Conservation (phyloP, 2,113 vertebrate genomes). For the Ictalurus furcatus region DNA sequence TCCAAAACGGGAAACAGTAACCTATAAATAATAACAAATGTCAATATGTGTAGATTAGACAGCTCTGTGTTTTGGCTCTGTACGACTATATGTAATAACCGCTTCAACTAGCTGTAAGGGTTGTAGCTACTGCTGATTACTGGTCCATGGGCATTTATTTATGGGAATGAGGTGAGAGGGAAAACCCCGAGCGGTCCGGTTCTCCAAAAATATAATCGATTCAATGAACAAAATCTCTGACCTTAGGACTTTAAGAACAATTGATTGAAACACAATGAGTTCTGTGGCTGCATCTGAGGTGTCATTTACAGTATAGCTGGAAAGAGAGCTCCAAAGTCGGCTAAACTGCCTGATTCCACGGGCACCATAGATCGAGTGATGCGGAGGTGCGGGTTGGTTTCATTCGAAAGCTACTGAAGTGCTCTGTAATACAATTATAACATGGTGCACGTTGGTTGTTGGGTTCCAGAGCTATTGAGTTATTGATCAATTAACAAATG, state of each 20-base stretch:
- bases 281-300: neutral
- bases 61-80: no score
- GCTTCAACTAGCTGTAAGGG: no score
- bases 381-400: neutral
- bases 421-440: neutral
- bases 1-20: no score
- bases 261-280: neutral
- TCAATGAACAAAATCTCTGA: neutral
- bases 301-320: no score
- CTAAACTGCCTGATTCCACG: neutral
- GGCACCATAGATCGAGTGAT: neutral
- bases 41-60: no score
- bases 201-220: neutral
- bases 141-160: neutral
- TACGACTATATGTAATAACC: no score
- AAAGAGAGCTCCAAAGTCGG: neutral
- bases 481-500: neutral
- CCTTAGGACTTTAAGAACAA: neutral
- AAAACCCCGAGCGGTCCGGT: neutral
- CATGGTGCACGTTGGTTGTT: neutral
- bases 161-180: neutral
- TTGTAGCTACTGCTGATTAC: neutral
- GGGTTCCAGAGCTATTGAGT: neutral
- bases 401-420: neutral
- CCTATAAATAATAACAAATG: neutral